Evolutionary conservation across 1,140 invertebrate genomes (phyloP).

Genomic region (Lepidostoma basale): DNA sequence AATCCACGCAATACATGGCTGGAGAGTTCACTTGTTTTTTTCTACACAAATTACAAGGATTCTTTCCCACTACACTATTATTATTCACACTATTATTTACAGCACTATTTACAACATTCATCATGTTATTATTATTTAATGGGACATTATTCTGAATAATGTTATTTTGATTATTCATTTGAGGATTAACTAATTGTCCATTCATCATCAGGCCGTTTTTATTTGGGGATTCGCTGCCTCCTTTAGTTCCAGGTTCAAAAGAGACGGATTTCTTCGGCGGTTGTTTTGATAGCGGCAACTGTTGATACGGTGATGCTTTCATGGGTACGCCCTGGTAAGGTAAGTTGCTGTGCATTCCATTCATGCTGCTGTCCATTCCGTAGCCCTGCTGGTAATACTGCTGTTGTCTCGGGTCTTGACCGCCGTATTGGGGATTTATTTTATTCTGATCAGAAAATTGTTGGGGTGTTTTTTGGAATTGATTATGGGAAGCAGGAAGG

Average conservation of each 20-base stretch:
- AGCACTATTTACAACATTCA: slow-evolving; percentile 33
- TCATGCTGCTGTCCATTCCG: slow-evolving; percentile 27
- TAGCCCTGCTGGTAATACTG: slow-evolving; percentile 42
- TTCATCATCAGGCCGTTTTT: slow-evolving; percentile 43
- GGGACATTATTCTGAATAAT: slow-evolving; percentile 36
- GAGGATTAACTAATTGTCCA: slow-evolving; percentile 38
- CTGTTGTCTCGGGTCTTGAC: slow-evolving; percentile 37
- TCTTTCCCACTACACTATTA: slow-evolving; percentile 55
- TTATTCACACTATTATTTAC: slow-evolving; percentile 31
- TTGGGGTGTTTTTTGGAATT: slow-evolving; percentile 39
- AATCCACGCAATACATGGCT: slow-evolving; percentile 83
- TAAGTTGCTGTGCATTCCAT: slow-evolving; percentile 21
- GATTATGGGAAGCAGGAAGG: slow-evolving; percentile 4
- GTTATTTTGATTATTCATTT: slow-evolving; percentile 38
- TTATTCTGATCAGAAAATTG: slow-evolving; percentile 34
- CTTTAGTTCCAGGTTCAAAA: slow-evolving; percentile 70
- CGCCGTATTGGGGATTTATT: slow-evolving; percentile 42
- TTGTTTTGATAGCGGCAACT: slow-evolving; percentile 60
- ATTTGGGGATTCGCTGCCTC: slow-evolving; percentile 61
- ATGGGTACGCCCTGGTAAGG: slow-evolving; percentile 46
- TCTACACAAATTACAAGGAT: slow-evolving; percentile 80
- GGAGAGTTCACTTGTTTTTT: slow-evolving; percentile 79
- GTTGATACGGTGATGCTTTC: slow-evolving; percentile 58
- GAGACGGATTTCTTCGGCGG: slow-evolving; percentile 69
- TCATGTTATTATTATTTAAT: slow-evolving; percentile 18